Evolutionary conservation across 2,797 vertebrate genomes (phyloP).

Genomic region (Threskiornis aethiopicus): DNA sequence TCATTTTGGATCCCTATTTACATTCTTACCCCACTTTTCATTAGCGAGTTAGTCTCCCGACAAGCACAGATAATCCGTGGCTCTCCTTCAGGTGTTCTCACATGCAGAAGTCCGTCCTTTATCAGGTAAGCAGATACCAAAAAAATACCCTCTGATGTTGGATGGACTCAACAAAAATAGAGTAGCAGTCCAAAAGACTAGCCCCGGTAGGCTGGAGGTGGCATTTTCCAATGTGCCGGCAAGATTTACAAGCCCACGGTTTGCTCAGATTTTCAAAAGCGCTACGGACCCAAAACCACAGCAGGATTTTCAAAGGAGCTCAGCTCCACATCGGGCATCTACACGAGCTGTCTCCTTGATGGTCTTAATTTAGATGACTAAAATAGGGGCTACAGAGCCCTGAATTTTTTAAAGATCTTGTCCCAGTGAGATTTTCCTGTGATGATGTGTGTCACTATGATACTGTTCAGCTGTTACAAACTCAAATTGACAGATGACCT

Average conservation of each 20-base stretch:
- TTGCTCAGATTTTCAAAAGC: neutral
- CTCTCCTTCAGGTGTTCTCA: neutral
- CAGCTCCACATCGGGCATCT: neutral
- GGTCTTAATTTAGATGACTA: neutral
- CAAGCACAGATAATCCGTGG: neutral
- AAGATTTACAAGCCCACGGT: neutral
- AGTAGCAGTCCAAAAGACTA: neutral
- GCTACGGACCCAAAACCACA: neutral
- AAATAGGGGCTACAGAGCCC: neutral
- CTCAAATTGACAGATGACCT: neutral
- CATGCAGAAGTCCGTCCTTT: neutral
- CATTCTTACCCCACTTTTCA: neutral
- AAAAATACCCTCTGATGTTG: neutral
- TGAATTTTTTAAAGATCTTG: neutral
- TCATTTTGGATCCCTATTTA: neutral
- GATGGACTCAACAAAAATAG: neutral
- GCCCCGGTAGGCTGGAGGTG: neutral
- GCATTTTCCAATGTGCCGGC: neutral
- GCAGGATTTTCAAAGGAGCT: neutral
- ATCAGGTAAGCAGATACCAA: neutral
- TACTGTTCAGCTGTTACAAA: neutral
- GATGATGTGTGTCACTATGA: neutral
- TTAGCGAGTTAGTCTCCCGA: neutral
- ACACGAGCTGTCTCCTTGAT: neutral
- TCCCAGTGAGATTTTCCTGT: neutral